phyloP scores from a whole-genome alignment of 2,888 invertebrate genomes.

The Sclerodermus sp. region DNA sequence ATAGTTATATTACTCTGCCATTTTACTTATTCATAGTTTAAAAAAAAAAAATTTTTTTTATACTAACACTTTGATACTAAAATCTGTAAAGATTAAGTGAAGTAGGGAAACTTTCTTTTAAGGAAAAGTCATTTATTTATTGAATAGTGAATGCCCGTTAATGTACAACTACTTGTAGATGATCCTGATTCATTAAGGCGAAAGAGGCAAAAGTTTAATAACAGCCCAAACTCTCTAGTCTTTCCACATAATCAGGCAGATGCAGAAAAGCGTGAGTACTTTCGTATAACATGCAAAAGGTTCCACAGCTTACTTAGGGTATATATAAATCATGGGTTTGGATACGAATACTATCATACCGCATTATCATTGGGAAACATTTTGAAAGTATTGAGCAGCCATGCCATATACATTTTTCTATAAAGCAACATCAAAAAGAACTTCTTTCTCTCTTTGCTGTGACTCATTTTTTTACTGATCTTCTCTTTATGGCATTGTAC shows the following conservation, averaged over 20 bases:
- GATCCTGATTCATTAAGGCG: conserved; percentile 65
- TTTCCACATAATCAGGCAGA: conserved; percentile 59
- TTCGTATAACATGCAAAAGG: conserved; percentile 15
- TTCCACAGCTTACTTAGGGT: conserved; percentile 36
- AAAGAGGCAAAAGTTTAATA: conserved; percentile 63
- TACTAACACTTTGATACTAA: too few species aligned
- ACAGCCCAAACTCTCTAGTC: conserved; percentile 59
- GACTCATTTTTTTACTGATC: too few species aligned
- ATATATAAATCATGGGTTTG: conserved; percentile 23
- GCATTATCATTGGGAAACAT: too few species aligned
- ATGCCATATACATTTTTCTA: too few species aligned
- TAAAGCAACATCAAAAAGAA: too few species aligned
- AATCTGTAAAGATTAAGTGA: too few species aligned
- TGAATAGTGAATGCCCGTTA: conserved; percentile 16
- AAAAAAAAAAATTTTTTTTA: too few species aligned
- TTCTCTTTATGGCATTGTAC: not conserved
- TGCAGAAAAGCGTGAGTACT: conserved; percentile 61
- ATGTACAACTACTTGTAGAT: conserved; percentile 61
- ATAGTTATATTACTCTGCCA: too few species aligned
- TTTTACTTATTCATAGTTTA: conserved; percentile 6
- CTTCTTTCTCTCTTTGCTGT: too few species aligned
- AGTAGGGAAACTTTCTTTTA: conserved; percentile 13
- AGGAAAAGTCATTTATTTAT: conserved; percentile 7
- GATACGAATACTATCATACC: too few species aligned
- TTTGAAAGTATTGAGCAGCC: too few species aligned